Conservation (phyloP, 2,113 vertebrate genomes). For the Istiophorus platypterus region DNA sequence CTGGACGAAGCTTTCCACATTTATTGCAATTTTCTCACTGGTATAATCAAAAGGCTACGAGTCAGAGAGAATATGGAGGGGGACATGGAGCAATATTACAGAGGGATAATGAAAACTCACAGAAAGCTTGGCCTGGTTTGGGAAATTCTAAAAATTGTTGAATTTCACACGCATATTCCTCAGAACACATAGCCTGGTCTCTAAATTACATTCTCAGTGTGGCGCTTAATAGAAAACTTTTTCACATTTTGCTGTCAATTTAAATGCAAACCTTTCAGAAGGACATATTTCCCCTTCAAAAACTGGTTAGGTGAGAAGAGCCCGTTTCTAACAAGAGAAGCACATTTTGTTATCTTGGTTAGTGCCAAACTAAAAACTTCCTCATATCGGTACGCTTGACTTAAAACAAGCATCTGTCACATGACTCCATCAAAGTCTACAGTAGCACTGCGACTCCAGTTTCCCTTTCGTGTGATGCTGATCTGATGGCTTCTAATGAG, state of each 20-base stretch:
- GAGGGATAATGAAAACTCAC: conserved; percentile 47
- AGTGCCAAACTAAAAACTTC: background rate
- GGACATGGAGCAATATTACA: conserved; percentile 39
- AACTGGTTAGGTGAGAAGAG: background rate
- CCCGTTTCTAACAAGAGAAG: background rate
- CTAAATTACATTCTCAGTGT: background rate
- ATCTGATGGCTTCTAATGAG: conserved; percentile 54
- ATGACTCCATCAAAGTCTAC: background rate
- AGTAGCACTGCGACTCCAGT: background rate
- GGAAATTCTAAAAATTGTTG: background rate
- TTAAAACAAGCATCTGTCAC: conserved; percentile 6
- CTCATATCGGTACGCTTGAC: background rate
- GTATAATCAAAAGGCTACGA: conserved; percentile 63
- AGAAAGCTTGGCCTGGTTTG: conserved; percentile 15
- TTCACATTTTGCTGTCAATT: background rate
- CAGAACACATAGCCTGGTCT: conserved; percentile 2
- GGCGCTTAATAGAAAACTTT: background rate
- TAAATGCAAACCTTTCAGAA: background rate
- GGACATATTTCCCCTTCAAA: background rate
- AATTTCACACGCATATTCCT: background rate
- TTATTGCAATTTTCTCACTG: conserved; percentile 63
- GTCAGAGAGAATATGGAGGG: conserved; percentile 49
- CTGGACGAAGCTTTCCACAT: conserved; percentile 50
- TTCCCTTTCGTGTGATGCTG: conserved; percentile 4
- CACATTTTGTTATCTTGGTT: background rate